Evolutionary conservation across 1,140 invertebrate species (phyloP).

Genomic region (Forficula auricularia): DNA sequence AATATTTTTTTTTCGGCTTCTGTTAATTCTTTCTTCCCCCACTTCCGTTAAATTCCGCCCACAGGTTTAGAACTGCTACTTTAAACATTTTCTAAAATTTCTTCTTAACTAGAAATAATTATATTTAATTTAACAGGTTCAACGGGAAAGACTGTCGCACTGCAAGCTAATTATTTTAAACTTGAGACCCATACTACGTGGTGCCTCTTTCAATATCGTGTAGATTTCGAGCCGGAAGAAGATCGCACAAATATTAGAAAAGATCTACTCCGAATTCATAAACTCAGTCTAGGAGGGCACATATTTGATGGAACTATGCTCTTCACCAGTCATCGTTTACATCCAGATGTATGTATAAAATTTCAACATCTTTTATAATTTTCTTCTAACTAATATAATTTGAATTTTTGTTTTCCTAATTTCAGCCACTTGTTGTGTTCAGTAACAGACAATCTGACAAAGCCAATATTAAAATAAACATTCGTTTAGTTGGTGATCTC

Average conservation of each 20-base stretch:
- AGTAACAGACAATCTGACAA: constrained; percentile 25
- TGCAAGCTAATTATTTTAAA: constrained; percentile 59
- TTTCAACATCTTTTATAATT: too few relatives aligned
- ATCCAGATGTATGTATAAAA: too few relatives aligned
- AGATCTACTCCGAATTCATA: constrained; percentile 36
- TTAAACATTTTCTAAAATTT: too few relatives aligned
- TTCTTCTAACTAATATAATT: too few relatives aligned
- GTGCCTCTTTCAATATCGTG: constrained; percentile 64
- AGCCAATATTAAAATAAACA: constrained; percentile 27
- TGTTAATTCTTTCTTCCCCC: too few relatives aligned
- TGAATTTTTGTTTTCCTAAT: too few relatives aligned
- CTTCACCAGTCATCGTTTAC: constrained; percentile 27
- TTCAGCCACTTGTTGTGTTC: constrained; percentile 29
- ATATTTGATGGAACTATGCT: constrained; percentile 38
- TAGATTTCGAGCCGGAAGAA: constrained; percentile 56
- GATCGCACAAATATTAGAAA: constrained; percentile 44
- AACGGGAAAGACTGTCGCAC: constrained; percentile 25
- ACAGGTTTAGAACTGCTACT: too few relatives aligned
- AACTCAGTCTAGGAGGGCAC: constrained; percentile 33
- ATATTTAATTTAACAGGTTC: too few relatives aligned
- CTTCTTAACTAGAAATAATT: too few relatives aligned
- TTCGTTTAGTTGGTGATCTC: constrained; percentile 32
- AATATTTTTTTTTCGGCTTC: too few relatives aligned
- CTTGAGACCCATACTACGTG: constrained; percentile 47
- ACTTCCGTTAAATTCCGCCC: too few relatives aligned